Evolutionary conservation across 2,113 vertebrate species (phyloP).

Genomic region (Psittacara wagleri): DNA sequence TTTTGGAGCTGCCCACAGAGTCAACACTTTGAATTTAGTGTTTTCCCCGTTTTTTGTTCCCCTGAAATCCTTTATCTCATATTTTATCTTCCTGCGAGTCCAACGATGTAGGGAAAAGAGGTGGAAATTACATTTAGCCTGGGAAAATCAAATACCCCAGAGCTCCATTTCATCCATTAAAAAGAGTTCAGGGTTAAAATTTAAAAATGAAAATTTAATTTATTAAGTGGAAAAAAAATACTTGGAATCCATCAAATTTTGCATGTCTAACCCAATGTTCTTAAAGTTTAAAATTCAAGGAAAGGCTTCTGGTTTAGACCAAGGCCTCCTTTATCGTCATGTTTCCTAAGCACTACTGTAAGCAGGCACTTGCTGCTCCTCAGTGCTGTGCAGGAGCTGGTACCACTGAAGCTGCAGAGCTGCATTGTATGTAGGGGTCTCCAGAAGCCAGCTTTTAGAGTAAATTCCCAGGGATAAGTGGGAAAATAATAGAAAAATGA

Average conservation of each 20-base stretch:
- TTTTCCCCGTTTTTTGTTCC: background rate
- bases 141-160: background rate
- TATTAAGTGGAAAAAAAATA: background rate
- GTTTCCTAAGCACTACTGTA: background rate
- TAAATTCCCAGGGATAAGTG: slow-evolving; percentile 31
- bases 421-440: slow-evolving; percentile 17
- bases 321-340: background rate
- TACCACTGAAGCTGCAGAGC: background rate
- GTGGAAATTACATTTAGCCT: background rate
- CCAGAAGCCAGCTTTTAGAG: slow-evolving; percentile 54
- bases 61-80: background rate
- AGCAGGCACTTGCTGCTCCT: background rate
- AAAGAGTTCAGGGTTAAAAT: rapidly evolving
- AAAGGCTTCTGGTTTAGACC: background rate
- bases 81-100: rapidly evolving
- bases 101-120: background rate
- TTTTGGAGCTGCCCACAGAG: rapidly evolving
- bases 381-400: background rate
- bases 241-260: background rate
- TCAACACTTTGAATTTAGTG: background rate
- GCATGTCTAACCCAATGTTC: background rate
- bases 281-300: background rate
- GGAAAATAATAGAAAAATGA: background rate
- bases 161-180: background rate
- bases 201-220: background rate